Evolutionary conservation across 2,113 vertebrate species (phyloP).

Genomic region (Macrotis lagotis): DNA sequence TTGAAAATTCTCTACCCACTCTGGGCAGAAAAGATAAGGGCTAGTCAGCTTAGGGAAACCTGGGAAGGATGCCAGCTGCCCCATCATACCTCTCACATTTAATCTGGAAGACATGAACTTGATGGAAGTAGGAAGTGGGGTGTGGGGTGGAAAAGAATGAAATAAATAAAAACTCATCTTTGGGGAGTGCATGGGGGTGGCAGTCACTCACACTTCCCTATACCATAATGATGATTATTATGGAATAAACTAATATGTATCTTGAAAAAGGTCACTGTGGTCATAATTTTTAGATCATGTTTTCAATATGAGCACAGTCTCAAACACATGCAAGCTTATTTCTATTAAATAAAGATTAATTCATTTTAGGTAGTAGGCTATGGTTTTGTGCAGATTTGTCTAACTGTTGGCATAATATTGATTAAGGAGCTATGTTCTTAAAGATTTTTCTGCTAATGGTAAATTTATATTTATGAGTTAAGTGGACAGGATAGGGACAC

Average conservation of each 20-base stretch:
- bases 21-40: not conserved
- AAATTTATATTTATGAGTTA: constrained; percentile 69
- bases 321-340: constrained; percentile 54
- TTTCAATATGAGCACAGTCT: constrained; percentile 56
- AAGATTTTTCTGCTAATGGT: constrained; percentile 53
- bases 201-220: not conserved
- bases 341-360: constrained; percentile 63
- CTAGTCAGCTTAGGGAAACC: not conserved
- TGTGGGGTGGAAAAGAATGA: not conserved
- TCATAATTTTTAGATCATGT: constrained; percentile 28
- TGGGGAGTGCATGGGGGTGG: not conserved
- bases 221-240: not conserved
- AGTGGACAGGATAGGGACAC: constrained; percentile 28
- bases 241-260: not conserved
- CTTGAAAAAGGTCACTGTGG: constrained; percentile 7
- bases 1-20: not conserved
- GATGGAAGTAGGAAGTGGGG: not conserved
- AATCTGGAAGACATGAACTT: not conserved
- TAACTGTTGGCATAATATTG: constrained; percentile 58
- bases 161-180: not conserved
- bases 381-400: constrained; percentile 59
- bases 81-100: not conserved
- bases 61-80: not conserved
- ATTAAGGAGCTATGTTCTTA: constrained; percentile 68
- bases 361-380: constrained; percentile 61